Conservation (phyloP, 1,140 invertebrate genomes). For the Arctopsyche grandis region DNA sequence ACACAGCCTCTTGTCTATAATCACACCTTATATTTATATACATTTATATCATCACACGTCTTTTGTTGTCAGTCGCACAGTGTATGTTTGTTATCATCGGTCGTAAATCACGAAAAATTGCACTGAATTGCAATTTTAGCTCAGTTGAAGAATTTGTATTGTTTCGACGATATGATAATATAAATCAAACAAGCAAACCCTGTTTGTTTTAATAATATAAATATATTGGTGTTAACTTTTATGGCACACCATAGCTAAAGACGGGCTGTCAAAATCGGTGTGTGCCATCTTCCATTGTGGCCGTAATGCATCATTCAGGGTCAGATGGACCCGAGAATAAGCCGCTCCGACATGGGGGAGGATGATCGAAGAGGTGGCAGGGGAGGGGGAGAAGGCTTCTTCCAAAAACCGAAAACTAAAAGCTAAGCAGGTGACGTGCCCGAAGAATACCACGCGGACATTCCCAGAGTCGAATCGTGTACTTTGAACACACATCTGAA, state of each 20-base stretch:
- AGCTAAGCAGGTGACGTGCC: too few relatives aligned
- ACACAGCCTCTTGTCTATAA: not conserved
- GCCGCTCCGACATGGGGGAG: slow-evolving; percentile 20
- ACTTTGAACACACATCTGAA: not conserved
- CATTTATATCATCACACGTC: too few relatives aligned
- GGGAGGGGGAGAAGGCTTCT: slow-evolving; percentile 8
- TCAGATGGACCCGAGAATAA: slow-evolving; percentile 32
- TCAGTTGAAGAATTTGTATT: too few relatives aligned
- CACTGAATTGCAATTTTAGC: too few relatives aligned
- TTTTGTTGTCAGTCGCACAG: too few relatives aligned
- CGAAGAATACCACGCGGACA: not conserved
- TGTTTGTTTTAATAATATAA: too few relatives aligned
- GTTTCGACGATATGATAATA: too few relatives aligned
- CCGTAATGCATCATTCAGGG: slow-evolving; percentile 41
- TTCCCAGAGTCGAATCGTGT: not conserved
- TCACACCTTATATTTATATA: too few relatives aligned
- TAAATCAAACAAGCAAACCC: too few relatives aligned
- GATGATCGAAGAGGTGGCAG: slow-evolving; percentile 1
- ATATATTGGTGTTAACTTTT: not conserved
- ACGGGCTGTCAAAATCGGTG: slow-evolving; percentile 33
- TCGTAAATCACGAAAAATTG: too few relatives aligned
- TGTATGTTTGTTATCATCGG: too few relatives aligned
- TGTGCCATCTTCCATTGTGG: slow-evolving; percentile 44
- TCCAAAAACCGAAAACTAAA: slow-evolving; percentile 8
- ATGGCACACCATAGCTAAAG: slow-evolving; percentile 15